Conservation (phyloP, 2,888 invertebrate genomes). For the Caenorhabditis zanzibari region DNA sequence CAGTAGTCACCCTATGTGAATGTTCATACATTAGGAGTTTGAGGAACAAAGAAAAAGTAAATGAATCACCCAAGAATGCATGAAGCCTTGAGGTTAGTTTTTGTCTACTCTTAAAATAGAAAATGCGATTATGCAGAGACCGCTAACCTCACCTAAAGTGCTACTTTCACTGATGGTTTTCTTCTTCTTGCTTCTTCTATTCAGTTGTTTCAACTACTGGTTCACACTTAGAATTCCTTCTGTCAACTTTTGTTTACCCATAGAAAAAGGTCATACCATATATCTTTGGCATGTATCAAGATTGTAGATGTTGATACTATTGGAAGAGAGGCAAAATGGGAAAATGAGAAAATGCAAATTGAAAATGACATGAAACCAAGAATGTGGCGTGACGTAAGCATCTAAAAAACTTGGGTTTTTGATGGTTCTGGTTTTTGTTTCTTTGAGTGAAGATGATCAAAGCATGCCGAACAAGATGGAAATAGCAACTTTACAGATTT, state of each 20-base stretch:
- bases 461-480: too few species aligned
- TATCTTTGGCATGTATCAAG: constrained; percentile 58
- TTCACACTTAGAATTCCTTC: constrained; percentile 35
- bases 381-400: constrained; percentile 54
- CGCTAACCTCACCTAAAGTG: constrained; percentile 41
- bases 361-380: constrained; percentile 33
- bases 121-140: constrained; percentile 32
- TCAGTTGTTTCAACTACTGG: constrained; percentile 36
- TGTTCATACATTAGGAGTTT: neutral
- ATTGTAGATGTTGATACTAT: constrained; percentile 41
- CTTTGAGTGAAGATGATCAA: neutral
- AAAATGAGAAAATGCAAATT: constrained; percentile 47
- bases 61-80: neutral
- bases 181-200: constrained; percentile 7
- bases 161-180: constrained; percentile 48
- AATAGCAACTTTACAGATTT: too few species aligned
- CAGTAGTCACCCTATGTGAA: neutral
- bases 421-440: constrained; percentile 23
- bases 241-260: constrained; percentile 38
- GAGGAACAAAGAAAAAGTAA: neutral
- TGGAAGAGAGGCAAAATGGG: neutral
- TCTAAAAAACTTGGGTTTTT: constrained; percentile 4
- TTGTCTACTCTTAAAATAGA: constrained; percentile 20
- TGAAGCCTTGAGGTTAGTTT: neutral
- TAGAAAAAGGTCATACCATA: constrained; percentile 50